phyloP scores from a whole-genome alignment of 2,888 invertebrate species.

The Scaptodrosophila latifasciaeformis region DNA sequence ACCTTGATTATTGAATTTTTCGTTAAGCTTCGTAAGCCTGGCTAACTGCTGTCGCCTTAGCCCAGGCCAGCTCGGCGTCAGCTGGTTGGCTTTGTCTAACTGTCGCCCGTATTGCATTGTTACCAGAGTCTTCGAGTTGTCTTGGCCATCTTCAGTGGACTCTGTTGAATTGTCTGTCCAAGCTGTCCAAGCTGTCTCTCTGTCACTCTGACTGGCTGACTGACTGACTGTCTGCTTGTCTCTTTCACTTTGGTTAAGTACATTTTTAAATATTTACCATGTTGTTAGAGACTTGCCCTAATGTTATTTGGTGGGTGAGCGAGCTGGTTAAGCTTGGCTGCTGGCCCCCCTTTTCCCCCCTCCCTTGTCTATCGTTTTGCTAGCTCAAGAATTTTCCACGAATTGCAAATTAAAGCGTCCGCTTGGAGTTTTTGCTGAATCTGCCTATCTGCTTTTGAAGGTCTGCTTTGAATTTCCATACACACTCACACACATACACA shows the following conservation, averaged over 20 bases:
- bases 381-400: conserved; percentile 65
- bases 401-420: conserved; percentile 70
- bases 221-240: conserved; percentile 36
- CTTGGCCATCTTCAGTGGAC: too few species aligned
- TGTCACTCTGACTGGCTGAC: conserved; percentile 5
- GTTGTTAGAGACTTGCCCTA: conserved; percentile 33
- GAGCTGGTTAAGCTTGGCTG: conserved; percentile 1
- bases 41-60: conserved; percentile 53
- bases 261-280: conserved; percentile 66
- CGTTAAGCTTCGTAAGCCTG: conserved; percentile 5
- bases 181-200: conserved; percentile 3
- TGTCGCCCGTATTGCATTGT: conserved; percentile 54
- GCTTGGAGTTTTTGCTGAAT: conserved; percentile 28
- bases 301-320: conserved; percentile 5
- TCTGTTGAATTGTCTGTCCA: conserved; percentile 23
- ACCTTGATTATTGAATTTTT: conserved; percentile 52
- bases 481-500: not conserved
- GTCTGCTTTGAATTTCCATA: conserved; percentile 1
- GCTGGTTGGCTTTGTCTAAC: conserved; percentile 37
- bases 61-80: too few species aligned
- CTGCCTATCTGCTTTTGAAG: conserved; percentile 12
- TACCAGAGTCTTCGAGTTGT: too few species aligned
- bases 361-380: not conserved
- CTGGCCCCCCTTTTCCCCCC: too few species aligned
- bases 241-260: conserved; percentile 64